A percentile compares a stretch with the other conserved stretches of the same genome.
Conservation (phyloP, 2,797 vertebrate genomes). For the Bothrops alternatus region DNA sequence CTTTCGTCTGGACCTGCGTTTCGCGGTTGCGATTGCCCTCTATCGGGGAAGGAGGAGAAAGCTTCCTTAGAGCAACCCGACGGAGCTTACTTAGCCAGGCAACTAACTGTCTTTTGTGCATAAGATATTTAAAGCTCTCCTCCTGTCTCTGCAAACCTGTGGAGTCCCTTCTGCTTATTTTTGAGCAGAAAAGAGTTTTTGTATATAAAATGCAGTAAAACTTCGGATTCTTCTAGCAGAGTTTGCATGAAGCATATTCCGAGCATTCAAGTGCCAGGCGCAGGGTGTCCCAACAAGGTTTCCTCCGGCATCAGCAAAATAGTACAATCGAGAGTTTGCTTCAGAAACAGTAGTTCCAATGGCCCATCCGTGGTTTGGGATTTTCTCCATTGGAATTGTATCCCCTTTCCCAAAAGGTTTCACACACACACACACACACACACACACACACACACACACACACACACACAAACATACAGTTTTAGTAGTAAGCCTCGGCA, state of each 20-base stretch:
- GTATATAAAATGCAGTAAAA: background rate
- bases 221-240: background rate
- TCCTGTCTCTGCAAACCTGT: background rate
- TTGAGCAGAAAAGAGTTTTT: background rate
- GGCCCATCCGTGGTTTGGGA: background rate
- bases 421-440: no score
- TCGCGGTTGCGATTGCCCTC: constrained; percentile 56
- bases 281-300: background rate
- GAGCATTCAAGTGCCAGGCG: background rate
- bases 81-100: background rate
- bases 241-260: background rate
- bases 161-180: background rate
- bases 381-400: background rate
- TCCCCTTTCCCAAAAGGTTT: background rate
- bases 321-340: background rate
- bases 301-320: background rate
- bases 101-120: background rate
- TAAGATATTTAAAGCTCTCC: background rate
- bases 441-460: no score
- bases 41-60: constrained; percentile 42
- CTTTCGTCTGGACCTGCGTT: constrained; percentile 20
- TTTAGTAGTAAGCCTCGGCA: background rate
- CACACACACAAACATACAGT: no score
- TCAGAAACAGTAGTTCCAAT: background rate
- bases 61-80: background rate